These are phyloP conservation scores for Camelus dromedarius DNA, from an alignment of 2,113 vertebrate species.

Conservation along the genomic window DNA sequence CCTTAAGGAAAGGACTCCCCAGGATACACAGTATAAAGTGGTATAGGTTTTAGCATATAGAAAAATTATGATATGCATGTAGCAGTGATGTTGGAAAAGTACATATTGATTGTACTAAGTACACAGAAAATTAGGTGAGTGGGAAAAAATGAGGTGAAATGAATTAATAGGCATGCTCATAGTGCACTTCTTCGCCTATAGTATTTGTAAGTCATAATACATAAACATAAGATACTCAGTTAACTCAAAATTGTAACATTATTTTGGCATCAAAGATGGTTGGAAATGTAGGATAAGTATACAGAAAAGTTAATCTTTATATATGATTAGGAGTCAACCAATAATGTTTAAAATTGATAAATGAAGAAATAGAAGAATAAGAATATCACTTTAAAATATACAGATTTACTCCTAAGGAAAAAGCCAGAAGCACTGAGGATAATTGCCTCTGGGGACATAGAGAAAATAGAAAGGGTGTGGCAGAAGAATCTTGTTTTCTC, in stretches of 20 bases:
- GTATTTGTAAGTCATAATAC: background rate
- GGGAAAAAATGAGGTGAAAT: background rate
- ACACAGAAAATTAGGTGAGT: background rate
- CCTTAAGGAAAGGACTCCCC: background rate
- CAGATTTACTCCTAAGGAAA: background rate
- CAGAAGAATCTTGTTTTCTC: background rate
- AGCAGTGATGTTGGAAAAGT: background rate
- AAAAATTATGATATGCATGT: background rate
- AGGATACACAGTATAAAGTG: background rate
- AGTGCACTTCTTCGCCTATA: background rate
- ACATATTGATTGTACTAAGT: background rate
- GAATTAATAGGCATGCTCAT: background rate
- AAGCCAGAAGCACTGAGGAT: background rate
- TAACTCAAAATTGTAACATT: background rate
- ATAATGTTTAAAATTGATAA: conserved; percentile 42
- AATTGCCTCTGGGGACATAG: background rate
- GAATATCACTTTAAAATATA: background rate
- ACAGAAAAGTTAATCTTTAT: background rate
- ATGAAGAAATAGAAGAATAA: background rate
- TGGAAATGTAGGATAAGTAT: background rate
- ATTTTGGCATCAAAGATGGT: background rate
- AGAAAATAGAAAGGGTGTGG: background rate
- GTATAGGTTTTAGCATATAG: background rate
- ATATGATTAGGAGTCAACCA: background rate
- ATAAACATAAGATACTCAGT: background rate